Evolutionary conservation across 2,113 vertebrate species (phyloP).

Genomic region (Prunella himalayana): DNA sequence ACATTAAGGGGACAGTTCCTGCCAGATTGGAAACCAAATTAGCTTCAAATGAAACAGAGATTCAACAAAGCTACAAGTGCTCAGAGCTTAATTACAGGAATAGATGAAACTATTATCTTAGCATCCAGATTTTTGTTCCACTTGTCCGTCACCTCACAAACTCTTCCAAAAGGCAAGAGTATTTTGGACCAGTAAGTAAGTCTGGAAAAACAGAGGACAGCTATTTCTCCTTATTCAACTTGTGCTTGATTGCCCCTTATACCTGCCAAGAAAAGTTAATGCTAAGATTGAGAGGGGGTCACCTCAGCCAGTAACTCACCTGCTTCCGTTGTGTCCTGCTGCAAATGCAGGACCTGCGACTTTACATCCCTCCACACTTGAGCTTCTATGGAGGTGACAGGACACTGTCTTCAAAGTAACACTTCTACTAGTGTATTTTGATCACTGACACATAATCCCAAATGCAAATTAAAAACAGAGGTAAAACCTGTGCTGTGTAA

Average conservation of each 20-base stretch:
- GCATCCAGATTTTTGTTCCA: background rate
- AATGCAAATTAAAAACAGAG: background rate
- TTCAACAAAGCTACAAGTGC: background rate
- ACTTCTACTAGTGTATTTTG: background rate
- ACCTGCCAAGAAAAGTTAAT: background rate
- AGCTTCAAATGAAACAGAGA: background rate
- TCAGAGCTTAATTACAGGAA: background rate
- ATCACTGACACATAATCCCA: background rate
- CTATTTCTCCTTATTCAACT: background rate
- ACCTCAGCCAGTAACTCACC: background rate
- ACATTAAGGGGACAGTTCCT: background rate
- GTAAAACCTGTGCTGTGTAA: background rate
- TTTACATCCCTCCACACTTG: background rate
- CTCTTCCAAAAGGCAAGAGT: background rate
- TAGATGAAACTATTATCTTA: background rate
- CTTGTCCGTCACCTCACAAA: background rate
- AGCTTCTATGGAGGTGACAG: background rate
- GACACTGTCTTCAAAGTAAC: background rate
- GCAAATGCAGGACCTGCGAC: background rate
- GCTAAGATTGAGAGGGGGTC: background rate
- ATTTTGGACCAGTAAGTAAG: background rate
- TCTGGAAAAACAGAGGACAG: background rate
- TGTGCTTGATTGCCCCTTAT: rapidly evolving
- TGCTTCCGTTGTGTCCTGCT: background rate
- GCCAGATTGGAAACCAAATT: background rate